These are phyloP conservation scores for Pelmatolapia mariae DNA, from an alignment of 2,113 vertebrate species.

Conservation along the genomic window DNA sequence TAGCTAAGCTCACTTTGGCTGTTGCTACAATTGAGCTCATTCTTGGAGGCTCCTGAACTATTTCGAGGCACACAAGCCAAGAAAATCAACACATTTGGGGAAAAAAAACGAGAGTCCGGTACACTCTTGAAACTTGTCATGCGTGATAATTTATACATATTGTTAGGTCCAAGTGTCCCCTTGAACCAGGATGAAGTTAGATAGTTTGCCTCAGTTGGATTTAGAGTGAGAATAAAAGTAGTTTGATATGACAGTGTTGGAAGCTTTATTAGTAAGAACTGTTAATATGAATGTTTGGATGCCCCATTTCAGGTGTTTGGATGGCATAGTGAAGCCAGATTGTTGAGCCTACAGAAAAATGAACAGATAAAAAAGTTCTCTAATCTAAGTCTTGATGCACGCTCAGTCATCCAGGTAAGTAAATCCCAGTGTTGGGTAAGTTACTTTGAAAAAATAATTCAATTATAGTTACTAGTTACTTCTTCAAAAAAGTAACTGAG, in stretches of 20 bases:
- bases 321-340: background rate
- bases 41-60: background rate
- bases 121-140: background rate
- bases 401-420: background rate
- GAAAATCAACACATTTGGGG: slow-evolving; percentile 12
- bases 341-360: background rate
- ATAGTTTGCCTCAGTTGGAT: background rate
- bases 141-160: background rate
- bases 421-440: too few species aligned
- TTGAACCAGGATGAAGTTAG: background rate
- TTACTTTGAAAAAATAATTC: too few species aligned
- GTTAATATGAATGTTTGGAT: background rate
- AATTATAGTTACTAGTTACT: too few species aligned
- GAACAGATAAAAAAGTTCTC: background rate
- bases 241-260: background rate
- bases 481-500: too few species aligned
- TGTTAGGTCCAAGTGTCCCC: background rate
- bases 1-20: slow-evolving; percentile 14
- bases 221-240: background rate
- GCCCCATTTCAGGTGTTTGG: background rate
- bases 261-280: background rate
- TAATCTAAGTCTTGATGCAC: background rate
- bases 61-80: slow-evolving; percentile 1
- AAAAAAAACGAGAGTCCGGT: background rate
- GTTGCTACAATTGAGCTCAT: slow-evolving; percentile 17